Conservation (phyloP, 53 echinoderm and acorn worm genomes). For the Actinopyga echinites region DNA sequence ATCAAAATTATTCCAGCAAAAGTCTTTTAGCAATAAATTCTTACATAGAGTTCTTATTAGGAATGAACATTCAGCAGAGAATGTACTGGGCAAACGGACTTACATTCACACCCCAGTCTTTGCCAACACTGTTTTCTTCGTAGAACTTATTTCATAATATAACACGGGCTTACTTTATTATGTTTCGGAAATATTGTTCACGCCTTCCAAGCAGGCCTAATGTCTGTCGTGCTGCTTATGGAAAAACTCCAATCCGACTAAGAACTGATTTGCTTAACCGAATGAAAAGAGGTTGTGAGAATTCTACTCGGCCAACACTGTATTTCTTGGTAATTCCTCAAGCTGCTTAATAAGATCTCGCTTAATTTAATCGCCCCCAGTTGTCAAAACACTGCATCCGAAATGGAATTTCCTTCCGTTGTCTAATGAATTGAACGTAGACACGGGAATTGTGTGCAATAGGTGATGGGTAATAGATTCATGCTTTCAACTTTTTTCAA, state of each 20-base stretch:
- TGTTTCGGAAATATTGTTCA: constrained; percentile 9
- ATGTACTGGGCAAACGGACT: too few species aligned
- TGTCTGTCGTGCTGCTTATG: neutral
- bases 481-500: too few species aligned
- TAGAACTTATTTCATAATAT: constrained; percentile 12
- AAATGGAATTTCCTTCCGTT: constrained; percentile 42
- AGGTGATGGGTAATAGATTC: neutral
- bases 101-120: too few species aligned
- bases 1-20: too few species aligned
- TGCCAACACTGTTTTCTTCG: too few species aligned
- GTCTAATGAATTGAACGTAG: constrained; percentile 29
- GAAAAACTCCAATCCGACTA: constrained; percentile 15
- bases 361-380: constrained; percentile 38
- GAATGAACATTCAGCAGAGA: too few species aligned
- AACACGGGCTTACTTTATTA: constrained; percentile 17
- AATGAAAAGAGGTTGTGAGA: neutral
- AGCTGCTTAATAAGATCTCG: constrained; percentile 39
- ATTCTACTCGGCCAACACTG: constrained; percentile 13
- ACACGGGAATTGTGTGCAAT: neutral
- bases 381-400: constrained; percentile 38
- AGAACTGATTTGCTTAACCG: constrained; percentile 15
- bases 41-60: too few species aligned
- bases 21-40: too few species aligned
- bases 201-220: neutral
- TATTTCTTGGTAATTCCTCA: neutral